Evolutionary conservation across 2,888 invertebrate genomes (phyloP), one percentile per base, ranked within the genome.

Genomic region (Eupithecia subumbrata): DNA sequence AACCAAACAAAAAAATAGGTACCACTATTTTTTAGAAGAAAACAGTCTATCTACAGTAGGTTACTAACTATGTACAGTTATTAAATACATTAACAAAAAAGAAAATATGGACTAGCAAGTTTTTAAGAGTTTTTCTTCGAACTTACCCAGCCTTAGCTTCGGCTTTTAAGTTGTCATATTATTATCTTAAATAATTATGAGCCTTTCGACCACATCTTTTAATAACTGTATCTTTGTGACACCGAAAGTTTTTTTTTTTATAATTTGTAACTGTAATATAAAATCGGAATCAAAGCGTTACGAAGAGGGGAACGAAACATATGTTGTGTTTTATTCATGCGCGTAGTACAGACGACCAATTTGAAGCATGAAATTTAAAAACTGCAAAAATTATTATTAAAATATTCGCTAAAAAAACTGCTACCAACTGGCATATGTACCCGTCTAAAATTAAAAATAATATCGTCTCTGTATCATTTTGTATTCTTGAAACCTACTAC

Each of bases 291-390:
- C 86, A 89, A 89, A 81, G 76, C 82, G 86, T 86, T 88, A 84
- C 86, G 84, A 85, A 82, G 82, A 83, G 84, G 86, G 88, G 90
- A 86, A 86, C 85, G 85, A 82, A 83, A 87, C 92, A 91, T 93
- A 91, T 92, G 93, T 91, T 92, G 90, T 89, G 89, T 86, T 82
- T 91, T 92, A 92, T 94, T 93, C 93, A 94, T 93, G 92, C 90
- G 90, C 92, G 90, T 91, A 89, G 86, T 87, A 87, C 52, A 9
- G 52, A 60, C 56, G 22, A 11, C 22, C 56, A 56, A 56, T 22
- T 11, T 0, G 56, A 56, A 56, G 56, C 5, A 25, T 5, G 11
- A 60, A 25, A 60, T 60, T 60, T 22, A 22, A 60, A 60, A 60
- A 25, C 14, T n/a, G 25, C 60, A 22, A 60, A 22, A 60, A 25